Base-by-base conservation (phyloP, 2,888 invertebrate genomes). In the Sarcophaga rosellei region DNA sequence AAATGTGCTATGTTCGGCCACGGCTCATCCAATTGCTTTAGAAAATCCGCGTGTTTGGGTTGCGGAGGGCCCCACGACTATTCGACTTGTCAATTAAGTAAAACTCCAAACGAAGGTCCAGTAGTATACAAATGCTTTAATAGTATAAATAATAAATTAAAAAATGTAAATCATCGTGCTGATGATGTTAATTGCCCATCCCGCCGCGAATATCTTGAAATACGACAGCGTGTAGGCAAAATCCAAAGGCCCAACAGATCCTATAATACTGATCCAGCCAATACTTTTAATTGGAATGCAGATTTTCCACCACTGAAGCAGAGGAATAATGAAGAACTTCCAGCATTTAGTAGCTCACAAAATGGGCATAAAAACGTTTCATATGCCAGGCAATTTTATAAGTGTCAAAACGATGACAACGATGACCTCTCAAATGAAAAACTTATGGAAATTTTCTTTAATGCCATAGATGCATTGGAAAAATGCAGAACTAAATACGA, bases 401-500 rank as follows among this genome's bases (percentile, higher is more conserved):
- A 2, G 6, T 21, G 21, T 62, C 61, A 62, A 62, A 62, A 47
- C n/a, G 47, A 47, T 5, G 25, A 25, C 25, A 35, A 72, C 23
- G 57, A 72, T 17, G 59, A 72, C 21, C 53, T 72, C 15, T 59
- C 72, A 8, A 72, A 59, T n/a, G 72, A 72, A 57, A 21, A 25
- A 53, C 57, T 72, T 53, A 10, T 72, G 8, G 59, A 72, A n/a
- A 72, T 72, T 17, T 72, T 72, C 21, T 72, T 72, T 59, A 25
- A 59, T 3, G 62, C 74, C 3, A 23, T 74, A 10, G 74, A 74
- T 74, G 74, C 74, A n/a, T 45, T 62, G 20, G 35, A 74, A 63
- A 62, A 63, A 47, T 74, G 74, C n/a, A 35, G 47, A 63, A 74
- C 62, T 21, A 74, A 74, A 23, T 74, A 47, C 17, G 74, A 74